Evolutionary conservation across 1,140 invertebrate genomes (phyloP), one percentile per base, ranked within the genome.

Genomic region (Solen grandis): DNA sequence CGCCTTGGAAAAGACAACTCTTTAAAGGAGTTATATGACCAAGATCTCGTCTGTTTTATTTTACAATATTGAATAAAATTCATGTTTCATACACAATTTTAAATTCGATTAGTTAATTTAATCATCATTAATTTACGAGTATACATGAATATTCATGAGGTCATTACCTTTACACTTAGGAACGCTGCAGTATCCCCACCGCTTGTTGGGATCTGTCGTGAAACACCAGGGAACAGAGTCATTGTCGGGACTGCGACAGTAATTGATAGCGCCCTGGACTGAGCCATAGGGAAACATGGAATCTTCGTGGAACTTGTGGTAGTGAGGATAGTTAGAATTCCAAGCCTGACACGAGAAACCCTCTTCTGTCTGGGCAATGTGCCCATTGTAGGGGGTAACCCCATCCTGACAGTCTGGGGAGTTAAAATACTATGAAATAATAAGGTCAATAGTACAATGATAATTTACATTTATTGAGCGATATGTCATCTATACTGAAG

Each of bases 221-320:
- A 98, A 99, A 92, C 97, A 99, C 97, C 97, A 99, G 0, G 97
- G 97, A 0, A 94, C 94, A 88, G 97, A 96, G 91, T 97, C 96
- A 5, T 96, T 97, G 5, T 97, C 97, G 3, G 97, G 97, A 94
- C 98, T 99, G 86, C 97, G 94, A 90, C 97, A 99, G 89, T 95
- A 97, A 92, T 98, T 99, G 89, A 97, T 96, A 5, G 97, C 95
- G 88, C 96, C 94, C 84, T 95, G 94, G 57, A 98, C 57, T 2
- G 52, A 59, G 8, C 75, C 94, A 93, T 99, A 97, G 5, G 97
- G 96, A 93, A 98, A 98, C 2, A 97, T 95, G 87, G 95, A 93
- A 3, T 96, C 96, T 52, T 60, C 25, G 69, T 65, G 78, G 27
- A 72, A 33, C 36, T 55, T 57, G 63, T 87, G 86, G 16, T 29